Base-by-base conservation (phyloP, 2,113 vertebrate genomes). In the Sceloporus tristichus region DNA sequence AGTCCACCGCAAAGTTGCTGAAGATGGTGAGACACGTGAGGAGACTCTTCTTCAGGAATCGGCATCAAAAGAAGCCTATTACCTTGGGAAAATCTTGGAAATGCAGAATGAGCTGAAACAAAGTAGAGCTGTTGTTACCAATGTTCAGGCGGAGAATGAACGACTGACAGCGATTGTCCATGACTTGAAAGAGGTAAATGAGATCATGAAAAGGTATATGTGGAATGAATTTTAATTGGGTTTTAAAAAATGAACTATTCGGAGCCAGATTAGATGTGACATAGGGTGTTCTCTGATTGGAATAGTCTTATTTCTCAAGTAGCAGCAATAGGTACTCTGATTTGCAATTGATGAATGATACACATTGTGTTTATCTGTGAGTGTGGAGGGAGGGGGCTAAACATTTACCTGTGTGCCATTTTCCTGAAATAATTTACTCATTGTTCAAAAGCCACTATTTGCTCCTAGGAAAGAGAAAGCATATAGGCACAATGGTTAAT, bases 31-130 rank as follows among this genome's bases (percentile, higher is more conserved):
- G 94, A 98, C 95, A 0, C 98, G 98, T 25, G 99, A 99, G 89
- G 99, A 99, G 93, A 98, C 98, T 0, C 96, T 99, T 27, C 97
- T 99, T 71, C 98, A 98, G 95, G 99, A 99, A 91, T 99, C 98
- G 0, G 98, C 99, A 0, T 99, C 97, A 0, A 99, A 99, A 94
- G 99, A 99, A 94, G 98, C 98, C 27, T 98, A 99, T 93, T 99
- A 99, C 92, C 95, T 98, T 4, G 96, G 97, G 79, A 98, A 98
- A 38, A 97, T 99, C 85, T 71, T 98, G 97, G 98, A 99, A 94
- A 97, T 99, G 96, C 98, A 99, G 96, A 97, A 97, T 0, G 98
- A 99, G 86, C 94, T 99, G 89, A 98, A 97, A 23, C 96, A 98
- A 71, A 98, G 97, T 95, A 97, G 96, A 2, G 97, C 98, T 0